Conservation (phyloP, 2,888 invertebrate genomes). For the Leptopterna dolabrata region DNA sequence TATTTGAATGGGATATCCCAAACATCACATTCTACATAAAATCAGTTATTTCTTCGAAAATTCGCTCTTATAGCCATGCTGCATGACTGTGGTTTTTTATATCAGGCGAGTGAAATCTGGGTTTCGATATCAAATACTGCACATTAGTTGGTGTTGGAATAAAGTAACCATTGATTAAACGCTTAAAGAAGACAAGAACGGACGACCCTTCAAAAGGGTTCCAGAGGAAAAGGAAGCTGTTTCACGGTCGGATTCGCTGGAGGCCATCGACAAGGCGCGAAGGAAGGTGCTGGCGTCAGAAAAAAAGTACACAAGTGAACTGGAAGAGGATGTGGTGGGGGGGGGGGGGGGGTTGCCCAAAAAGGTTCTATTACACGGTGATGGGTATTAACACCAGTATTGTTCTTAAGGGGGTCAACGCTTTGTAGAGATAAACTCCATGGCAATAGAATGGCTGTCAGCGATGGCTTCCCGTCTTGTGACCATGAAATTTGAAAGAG, state of each 20-base stretch:
- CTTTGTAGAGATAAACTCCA: not conserved
- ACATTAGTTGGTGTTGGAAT: no score
- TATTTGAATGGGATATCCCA: no score
- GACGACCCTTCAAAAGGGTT: not conserved
- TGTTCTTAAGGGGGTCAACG: not conserved
- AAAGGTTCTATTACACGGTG: not conserved
- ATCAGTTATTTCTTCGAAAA: no score
- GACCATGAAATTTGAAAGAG: no score
- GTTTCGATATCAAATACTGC: no score
- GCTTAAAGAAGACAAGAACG: not conserved
- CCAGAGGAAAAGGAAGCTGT: not conserved
- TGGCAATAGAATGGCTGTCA: no score
- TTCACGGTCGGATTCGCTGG: not conserved
- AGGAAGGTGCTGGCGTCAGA: not conserved
- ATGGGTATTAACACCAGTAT: not conserved
- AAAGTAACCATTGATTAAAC: not conserved
- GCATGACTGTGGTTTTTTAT: no score
- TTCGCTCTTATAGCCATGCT: no score
- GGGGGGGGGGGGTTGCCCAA: not conserved
- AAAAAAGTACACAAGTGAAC: not conserved
- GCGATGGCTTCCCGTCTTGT: no score
- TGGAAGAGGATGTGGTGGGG: not conserved
- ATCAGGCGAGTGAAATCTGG: no score
- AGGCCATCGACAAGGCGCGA: not conserved
- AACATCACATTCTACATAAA: no score